Base-by-base conservation (phyloP, 2,113 vertebrate genomes). In the Carettochelys insculpta region DNA sequence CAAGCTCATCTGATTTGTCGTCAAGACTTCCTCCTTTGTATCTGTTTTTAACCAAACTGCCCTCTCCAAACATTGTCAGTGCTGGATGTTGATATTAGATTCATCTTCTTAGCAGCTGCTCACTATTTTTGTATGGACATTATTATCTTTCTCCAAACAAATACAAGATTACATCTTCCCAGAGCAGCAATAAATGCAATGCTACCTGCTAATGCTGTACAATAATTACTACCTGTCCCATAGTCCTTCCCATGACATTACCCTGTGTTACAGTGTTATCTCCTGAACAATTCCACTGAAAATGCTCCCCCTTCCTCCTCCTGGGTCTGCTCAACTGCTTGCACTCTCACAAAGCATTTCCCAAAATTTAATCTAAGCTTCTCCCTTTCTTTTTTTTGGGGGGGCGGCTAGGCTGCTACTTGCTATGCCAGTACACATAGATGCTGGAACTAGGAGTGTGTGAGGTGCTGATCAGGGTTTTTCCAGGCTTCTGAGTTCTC, bases 321-420 rank as follows among this genome's bases (percentile, higher is more conserved):
- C 93, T 93, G 1, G 81, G 43, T 88, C 84, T 95, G 78, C 41
- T 56, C 93, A 87, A 48, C 68, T 87, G 90, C 86, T 96, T 96
- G 95, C 91, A 95, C 91, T 90, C 34, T 92, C 79, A 93, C 83
- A 85, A 94, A 41, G 50, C 20, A 53, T 85, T 93, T 93, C 53
- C 93, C 92, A 81, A 93, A 80, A 83, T 87, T 52, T 82, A 94
- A 85, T 22, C 11, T 25, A 50, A 87, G 38, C 92, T 90, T 87
- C 53, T 52, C 84, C 86, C 73, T 56, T 53, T 86, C 86, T 7
- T n/a, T 73, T 45, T 65, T 92, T 8, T n/a, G n/a, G n/a, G n/a
- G n/a, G n/a, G n/a, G 25, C 9, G 53, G 53, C 24, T 25, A 83
- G 80, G 14, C 48, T 38, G 48, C 1, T 12, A 65, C 34, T 76